Conservation (phyloP, 2,888 invertebrate species). For the Matsumyia berberina region DNA sequence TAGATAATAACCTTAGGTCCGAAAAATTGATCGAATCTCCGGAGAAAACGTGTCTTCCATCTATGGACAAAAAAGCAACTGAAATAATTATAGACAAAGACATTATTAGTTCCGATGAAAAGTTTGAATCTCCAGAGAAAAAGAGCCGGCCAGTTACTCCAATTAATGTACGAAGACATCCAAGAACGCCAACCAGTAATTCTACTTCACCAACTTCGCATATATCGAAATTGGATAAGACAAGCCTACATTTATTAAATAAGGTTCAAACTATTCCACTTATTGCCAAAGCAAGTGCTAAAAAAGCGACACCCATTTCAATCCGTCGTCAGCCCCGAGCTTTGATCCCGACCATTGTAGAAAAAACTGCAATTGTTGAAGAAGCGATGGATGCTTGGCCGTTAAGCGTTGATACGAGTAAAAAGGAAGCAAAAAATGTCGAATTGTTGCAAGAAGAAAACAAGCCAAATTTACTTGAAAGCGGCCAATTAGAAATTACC, state of each 20-base stretch:
- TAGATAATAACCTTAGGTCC: too few relatives aligned
- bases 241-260: conserved; percentile 39
- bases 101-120: conserved; percentile 83
- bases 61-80: conserved; percentile 68
- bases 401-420: conserved; percentile 43
- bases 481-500: conserved; percentile 75
- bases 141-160: conserved; percentile 82
- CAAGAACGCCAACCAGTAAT: conserved; percentile 79
- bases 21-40: too few relatives aligned
- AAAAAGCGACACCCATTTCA: conserved; percentile 81
- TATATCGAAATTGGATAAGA: not conserved
- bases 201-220: not conserved
- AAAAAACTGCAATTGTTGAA: conserved; percentile 79
- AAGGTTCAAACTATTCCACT: conserved; percentile 51
- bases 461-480: not conserved
- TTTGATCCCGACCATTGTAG: conserved; percentile 76
- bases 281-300: conserved; percentile 22
- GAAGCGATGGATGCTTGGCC: conserved; percentile 83
- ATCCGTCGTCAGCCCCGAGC: conserved; percentile 82
- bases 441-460: conserved; percentile 34
- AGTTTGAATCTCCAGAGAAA: conserved; percentile 83
- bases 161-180: conserved; percentile 82
- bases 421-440: not conserved
- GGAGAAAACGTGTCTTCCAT: too few relatives aligned
- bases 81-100: conserved; percentile 80